These are phyloP conservation scores for Kryphioiulus occultus DNA, from an alignment of 2,888 invertebrate genomes.

Conservation along the genomic window DNA sequence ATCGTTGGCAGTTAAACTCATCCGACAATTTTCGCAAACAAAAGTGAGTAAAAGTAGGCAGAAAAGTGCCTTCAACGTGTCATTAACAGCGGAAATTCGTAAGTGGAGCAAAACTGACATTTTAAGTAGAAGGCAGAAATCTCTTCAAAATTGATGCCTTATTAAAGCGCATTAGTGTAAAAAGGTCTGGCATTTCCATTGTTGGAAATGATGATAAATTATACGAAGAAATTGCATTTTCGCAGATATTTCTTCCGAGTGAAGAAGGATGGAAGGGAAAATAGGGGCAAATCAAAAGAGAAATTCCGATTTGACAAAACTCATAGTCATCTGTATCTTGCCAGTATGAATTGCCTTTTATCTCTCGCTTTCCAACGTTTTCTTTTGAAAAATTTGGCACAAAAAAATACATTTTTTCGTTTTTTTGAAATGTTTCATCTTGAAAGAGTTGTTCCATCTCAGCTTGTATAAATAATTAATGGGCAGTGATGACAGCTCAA, in stretches of 20 bases:
- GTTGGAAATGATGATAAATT: constrained; percentile 12
- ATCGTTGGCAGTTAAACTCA: too few species aligned
- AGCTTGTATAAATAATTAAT: constrained; percentile 11
- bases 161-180: constrained; percentile 23
- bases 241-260: not conserved
- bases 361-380: not conserved
- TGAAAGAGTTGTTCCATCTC: not conserved
- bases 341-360: not conserved
- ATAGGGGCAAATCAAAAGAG: not conserved
- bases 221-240: constrained; percentile 23
- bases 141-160: not conserved
- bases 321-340: not conserved
- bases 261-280: not conserved
- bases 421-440: not conserved
- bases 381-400: not conserved
- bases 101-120: not conserved
- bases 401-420: not conserved
- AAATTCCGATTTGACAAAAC: not conserved
- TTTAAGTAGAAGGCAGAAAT: constrained; percentile 9
- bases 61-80: not conserved
- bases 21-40: too few species aligned
- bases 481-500: not conserved
- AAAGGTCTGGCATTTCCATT: not conserved
- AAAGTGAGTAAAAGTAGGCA: too few species aligned
- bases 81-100: not conserved